Percentiles rank a stretch among this genome's conserved stretches.
Evolutionary conservation across 2,113 vertebrate species (phyloP).

Genomic region (Boleophthalmus pectinirostris): DNA sequence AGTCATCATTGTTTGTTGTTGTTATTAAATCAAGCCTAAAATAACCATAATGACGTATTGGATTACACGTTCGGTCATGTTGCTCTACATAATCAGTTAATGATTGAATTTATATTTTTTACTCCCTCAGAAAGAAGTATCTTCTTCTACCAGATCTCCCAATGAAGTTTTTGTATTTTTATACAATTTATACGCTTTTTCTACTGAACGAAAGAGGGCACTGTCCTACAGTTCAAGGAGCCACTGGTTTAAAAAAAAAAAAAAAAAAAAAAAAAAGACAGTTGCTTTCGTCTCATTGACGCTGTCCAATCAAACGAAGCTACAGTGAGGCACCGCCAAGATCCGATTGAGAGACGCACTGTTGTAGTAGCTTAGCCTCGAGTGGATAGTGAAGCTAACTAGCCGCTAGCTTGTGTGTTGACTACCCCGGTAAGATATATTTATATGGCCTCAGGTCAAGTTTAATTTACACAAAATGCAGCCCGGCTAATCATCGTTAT

Average conservation of each 20-base stretch:
- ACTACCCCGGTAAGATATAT: constrained; percentile 61
- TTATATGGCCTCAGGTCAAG: constrained; percentile 6
- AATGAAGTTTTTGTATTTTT: too few relatives aligned
- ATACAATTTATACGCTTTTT: not conserved
- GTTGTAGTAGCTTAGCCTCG: constrained; percentile 61
- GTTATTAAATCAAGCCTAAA: too few relatives aligned
- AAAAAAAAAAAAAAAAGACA: constrained; percentile 26
- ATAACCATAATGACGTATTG: too few relatives aligned
- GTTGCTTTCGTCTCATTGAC: constrained; percentile 48
- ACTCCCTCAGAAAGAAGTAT: too few relatives aligned
- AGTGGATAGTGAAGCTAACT: constrained; percentile 50
- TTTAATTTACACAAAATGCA: not conserved
- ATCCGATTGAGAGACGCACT: constrained; percentile 76
- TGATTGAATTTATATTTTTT: too few relatives aligned
- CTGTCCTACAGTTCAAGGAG: not conserved
- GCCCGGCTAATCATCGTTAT: not conserved
- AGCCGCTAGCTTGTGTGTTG: constrained; percentile 43
- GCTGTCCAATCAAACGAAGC: constrained; percentile 68
- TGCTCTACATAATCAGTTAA: too few relatives aligned
- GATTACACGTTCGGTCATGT: too few relatives aligned
- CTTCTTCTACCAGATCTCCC: too few relatives aligned
- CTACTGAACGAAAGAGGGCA: constrained; percentile 50
- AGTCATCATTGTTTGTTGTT: too few relatives aligned
- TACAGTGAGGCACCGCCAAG: constrained; percentile 79
- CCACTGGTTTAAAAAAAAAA: constrained; percentile 42